Base-by-base conservation (phyloP, 2,888 invertebrate genomes). In the Dyspetes luteomarginatus region DNA sequence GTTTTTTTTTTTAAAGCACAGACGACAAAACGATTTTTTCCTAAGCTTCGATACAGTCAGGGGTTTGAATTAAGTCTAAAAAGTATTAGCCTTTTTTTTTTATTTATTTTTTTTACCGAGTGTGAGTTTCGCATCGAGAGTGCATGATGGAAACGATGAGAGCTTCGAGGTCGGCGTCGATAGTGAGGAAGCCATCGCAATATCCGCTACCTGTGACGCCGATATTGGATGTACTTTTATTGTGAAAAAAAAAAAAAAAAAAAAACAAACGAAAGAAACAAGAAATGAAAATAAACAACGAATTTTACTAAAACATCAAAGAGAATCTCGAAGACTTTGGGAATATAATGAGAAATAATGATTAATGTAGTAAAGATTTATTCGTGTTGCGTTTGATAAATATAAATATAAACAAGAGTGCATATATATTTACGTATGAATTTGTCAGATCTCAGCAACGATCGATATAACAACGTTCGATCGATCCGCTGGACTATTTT, bases 111-210 rank as follows among this genome's bases (percentile, higher is more conserved):
- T 4, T 43, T 52, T 36, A 36, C 36, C 24, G 24, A 17, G 22
- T 4, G 55, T 17, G n/a, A 36, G 24, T 26, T 43, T 4, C 0
- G 58, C 36, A 12, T 50, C 67, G 48, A 5, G 45, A 65, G 56
- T 67, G 22, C 22, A 22, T 45, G 19, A 76, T 72, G 65, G 67
- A 78, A 55, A 64, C 45, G 43, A 26, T 30, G 45, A 50, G 36
- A 62, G 52, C 15, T 1, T 19, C 12, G 56, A 28, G 9, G 41
- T 48, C 43, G 30, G 56, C 74, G 77, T 82, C 74, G 77, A 74
- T 72, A 64, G 55, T 62, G 12, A 65, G 22, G 74, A 74, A 73
- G 55, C 72, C 65, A 15, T 65, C 17, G 24, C 5, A 17, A 24
- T 73, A 69, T 41, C 30, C 15, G 12, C 36, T 3, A 60, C 62